Evolutionary conservation across 2,888 invertebrate species (phyloP), one percentile per base, ranked within the genome.

Genomic region (Drepana falcataria): DNA sequence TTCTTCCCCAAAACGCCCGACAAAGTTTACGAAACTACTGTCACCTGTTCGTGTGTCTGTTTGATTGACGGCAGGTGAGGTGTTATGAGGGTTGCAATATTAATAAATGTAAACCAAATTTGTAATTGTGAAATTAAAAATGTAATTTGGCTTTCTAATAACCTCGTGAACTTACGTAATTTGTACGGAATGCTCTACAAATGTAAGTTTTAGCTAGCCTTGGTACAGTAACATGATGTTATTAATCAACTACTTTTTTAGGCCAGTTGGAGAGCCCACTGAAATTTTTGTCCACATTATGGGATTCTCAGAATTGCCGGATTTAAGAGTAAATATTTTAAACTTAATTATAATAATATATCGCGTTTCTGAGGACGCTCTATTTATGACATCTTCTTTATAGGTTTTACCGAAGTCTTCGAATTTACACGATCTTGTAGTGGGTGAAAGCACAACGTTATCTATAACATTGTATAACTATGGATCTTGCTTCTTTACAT

Each of bases 261-360:
- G 91, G 55, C 86, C 91, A 34, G 82, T 85, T 33, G 91, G 88
- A 34, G 85, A 86, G 59, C 85, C 89, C 33, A 70, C 76, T 1
- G 91, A 91, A 60, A 66, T 88, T 52, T 83, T 78, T 53, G 79
- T 91, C 34, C 71, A 83, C 37, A 81, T 91, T 52, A 73, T 68
- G 37, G 91, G 91, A 55, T 89, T 82, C 73, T 91, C 91, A 0
- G 89, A 90, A 69, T 59, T 79, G 3, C 87, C 90, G 7, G 85
- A 90, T 71, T 77, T 91, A 52, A 81, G 77, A 78, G 88, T 87
- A 67, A 63, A 54, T 55, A 48, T 47, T 48, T 33, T 40, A 55
- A 4, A 55, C 37, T 47, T 47, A 53, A n/a, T n/a, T n/a, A n/a
- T n/a, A n/a, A n/a, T n/a, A n/a, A 35, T 48, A 54, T 47, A 35